These are phyloP conservation scores for Ametastegia equiseti DNA, from an alignment of 2,888 invertebrate species.

Conservation along the genomic window DNA sequence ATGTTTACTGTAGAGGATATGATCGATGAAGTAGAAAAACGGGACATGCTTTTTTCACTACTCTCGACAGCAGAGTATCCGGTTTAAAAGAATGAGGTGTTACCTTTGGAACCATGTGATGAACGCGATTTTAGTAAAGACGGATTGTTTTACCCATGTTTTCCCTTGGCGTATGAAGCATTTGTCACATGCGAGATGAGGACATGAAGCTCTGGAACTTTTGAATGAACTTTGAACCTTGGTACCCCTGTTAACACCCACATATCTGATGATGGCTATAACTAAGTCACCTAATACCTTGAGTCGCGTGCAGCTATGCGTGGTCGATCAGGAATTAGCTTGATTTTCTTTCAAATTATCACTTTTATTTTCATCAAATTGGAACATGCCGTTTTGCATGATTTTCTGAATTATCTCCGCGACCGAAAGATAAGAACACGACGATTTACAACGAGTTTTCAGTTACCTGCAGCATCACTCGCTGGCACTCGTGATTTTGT, in stretches of 20 bases:
- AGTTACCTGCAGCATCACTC: conserved; percentile 2
- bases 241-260: conserved; percentile 40
- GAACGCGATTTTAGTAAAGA: conserved; percentile 40
- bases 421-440: background rate
- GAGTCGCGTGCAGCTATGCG: background rate
- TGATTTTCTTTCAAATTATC: background rate
- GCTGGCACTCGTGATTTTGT: conserved; percentile 17
- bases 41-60: conserved; percentile 9
- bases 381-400: background rate
- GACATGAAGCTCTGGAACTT: conserved; percentile 46
- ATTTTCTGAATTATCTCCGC: background rate
- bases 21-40: conserved; percentile 3
- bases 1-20: conserved; percentile 38
- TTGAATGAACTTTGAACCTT: conserved; percentile 38
- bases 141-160: conserved; percentile 41
- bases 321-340: background rate
- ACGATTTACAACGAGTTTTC: background rate
- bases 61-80: conserved; percentile 2
- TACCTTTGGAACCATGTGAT: conserved; percentile 45
- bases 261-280: conserved; percentile 33
- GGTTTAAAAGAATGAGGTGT: conserved; percentile 32
- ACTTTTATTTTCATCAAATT: background rate
- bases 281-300: conserved; percentile 13
- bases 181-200: conserved; percentile 43
- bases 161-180: conserved; percentile 45